Evolutionary conservation across 2,113 vertebrate genomes (phyloP).

Genomic region (Mustela lutreola): DNA sequence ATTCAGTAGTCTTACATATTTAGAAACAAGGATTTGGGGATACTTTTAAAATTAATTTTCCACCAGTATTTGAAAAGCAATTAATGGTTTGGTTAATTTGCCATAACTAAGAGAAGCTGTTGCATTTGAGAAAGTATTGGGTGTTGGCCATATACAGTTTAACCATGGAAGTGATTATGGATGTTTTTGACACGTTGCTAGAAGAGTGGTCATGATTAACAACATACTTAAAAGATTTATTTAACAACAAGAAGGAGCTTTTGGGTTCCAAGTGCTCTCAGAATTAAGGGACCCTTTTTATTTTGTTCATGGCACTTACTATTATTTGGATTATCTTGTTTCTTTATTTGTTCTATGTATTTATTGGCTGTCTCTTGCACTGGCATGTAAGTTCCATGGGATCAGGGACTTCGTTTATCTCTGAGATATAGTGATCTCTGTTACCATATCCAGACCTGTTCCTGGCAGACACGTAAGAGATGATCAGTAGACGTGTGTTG

Average conservation of each 20-base stretch:
- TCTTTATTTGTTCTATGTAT: background rate
- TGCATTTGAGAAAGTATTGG: constrained; percentile 31
- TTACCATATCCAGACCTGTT: background rate
- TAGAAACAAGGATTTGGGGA: constrained; percentile 35
- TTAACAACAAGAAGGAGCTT: background rate
- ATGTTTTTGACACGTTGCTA: background rate
- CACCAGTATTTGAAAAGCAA: constrained; percentile 52
- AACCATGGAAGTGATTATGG: constrained; percentile 10
- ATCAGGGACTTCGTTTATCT: background rate
- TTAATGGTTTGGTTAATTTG: constrained; percentile 51
- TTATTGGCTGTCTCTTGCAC: background rate
- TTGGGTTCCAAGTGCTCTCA: background rate
- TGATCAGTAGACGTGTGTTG: background rate
- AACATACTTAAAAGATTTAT: constrained; percentile 32
- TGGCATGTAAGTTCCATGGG: background rate
- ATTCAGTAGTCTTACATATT: background rate
- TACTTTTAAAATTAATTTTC: constrained; percentile 59
- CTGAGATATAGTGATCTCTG: background rate
- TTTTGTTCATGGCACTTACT: background rate
- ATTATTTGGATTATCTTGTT: background rate
- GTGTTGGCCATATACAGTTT: constrained; percentile 26
- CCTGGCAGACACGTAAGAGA: background rate
- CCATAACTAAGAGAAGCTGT: constrained; percentile 52
- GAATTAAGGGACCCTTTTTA: background rate
- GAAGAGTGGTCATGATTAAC: constrained; percentile 23